phyloP scores from a whole-genome alignment of 2,888 invertebrate species.

The Eulithis prunata region DNA sequence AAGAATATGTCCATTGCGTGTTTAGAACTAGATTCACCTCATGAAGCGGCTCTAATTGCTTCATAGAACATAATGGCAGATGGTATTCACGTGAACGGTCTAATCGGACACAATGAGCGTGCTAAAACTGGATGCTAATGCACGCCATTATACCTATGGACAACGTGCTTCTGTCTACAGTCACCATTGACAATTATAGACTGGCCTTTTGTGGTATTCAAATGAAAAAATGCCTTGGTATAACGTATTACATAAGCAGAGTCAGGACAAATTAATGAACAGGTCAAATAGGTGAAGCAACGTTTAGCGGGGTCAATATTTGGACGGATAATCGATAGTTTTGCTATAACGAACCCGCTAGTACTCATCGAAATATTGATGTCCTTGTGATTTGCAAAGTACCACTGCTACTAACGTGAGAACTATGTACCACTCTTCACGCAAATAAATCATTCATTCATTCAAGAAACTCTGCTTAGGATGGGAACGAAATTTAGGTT shows the following conservation, averaged over 20 bases:
- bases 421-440: no score
- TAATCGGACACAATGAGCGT: constrained; percentile 29
- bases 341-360: no score
- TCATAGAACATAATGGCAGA: constrained; percentile 14
- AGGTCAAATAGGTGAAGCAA: not conserved
- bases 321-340: no score
- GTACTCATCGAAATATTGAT: no score
- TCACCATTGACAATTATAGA: constrained; percentile 5
- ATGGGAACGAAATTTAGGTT: no score
- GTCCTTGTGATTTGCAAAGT: no score
- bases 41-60: constrained; percentile 19
- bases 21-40: not conserved
- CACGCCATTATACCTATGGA: constrained; percentile 14
- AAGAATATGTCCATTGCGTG: constrained; percentile 3
- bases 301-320: not conserved
- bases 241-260: not conserved
- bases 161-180: constrained; percentile 25
- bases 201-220: not conserved
- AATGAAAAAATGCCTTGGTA: not conserved
- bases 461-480: no score
- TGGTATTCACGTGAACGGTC: constrained; percentile 19
- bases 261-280: not conserved
- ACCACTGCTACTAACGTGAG: no score
- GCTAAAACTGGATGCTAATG: constrained; percentile 24
- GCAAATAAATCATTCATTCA: no score